Evolutionary conservation across 1,140 invertebrate genomes (phyloP).

Genomic region (Ridgeia piscesae): DNA sequence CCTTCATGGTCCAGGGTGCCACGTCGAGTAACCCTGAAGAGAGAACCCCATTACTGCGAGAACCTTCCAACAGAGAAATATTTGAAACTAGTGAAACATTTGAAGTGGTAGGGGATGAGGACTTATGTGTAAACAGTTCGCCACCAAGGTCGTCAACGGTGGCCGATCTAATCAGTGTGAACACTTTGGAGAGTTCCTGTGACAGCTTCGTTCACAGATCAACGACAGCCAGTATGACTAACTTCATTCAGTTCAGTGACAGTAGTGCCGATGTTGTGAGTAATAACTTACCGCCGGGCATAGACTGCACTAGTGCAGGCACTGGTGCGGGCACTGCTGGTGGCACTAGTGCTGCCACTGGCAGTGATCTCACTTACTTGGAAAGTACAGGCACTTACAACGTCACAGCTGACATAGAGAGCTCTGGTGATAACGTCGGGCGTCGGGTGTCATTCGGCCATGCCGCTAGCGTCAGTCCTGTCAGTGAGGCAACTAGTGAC

Average conservation of each 20-base stretch:
- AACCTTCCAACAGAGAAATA: background rate
- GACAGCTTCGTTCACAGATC: conserved; percentile 5
- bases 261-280: background rate
- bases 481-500: background rate
- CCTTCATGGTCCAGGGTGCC: background rate
- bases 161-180: conserved; percentile 7
- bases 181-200: background rate
- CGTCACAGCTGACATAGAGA: no score
- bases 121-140: background rate
- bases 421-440: no score
- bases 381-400: background rate
- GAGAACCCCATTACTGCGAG: background rate
- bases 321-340: background rate
- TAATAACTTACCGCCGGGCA: background rate
- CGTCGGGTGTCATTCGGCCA: no score
- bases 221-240: conserved; percentile 9
- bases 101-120: background rate
- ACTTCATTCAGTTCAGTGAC: conserved; percentile 5
- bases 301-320: background rate
- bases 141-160: background rate
- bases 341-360: background rate
- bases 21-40: background rate
- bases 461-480: background rate
- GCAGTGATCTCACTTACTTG: background rate
- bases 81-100: background rate